Conservation (phyloP, 2,797 vertebrate species). For the Sebastolobus alascanus region DNA sequence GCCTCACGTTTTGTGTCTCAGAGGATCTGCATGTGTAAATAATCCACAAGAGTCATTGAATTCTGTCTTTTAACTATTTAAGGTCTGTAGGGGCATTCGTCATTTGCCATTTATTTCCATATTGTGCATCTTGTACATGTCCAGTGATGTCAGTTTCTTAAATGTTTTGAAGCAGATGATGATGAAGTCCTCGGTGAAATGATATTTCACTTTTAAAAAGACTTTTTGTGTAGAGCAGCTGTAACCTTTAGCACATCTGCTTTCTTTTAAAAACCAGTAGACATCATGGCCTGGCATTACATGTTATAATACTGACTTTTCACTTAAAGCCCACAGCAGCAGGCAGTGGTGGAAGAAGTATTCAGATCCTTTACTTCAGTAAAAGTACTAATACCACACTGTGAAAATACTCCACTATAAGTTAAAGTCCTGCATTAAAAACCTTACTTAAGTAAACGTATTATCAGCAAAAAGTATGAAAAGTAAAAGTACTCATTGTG, state of each 20-base stretch:
- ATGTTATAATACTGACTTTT: slow-evolving; percentile 2
- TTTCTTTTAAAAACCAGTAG: background rate
- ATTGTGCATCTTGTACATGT: background rate
- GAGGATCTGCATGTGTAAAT: slow-evolving; percentile 12
- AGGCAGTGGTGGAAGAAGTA: too few species aligned
- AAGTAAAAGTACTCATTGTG: too few species aligned
- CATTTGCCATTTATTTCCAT: background rate
- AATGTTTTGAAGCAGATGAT: background rate
- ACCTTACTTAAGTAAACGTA: too few species aligned
- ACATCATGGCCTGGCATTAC: background rate
- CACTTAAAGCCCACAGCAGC: background rate
- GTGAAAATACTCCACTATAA: too few species aligned
- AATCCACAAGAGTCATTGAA: slow-evolving; percentile 7
- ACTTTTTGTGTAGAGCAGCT: background rate
- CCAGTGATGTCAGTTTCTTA: background rate
- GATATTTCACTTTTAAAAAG: background rate
- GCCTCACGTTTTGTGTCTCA: slow-evolving; percentile 10
- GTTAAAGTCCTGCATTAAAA: too few species aligned
- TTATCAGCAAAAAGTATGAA: too few species aligned
- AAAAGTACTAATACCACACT: too few species aligned
- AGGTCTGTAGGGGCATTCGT: background rate
- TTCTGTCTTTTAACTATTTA: slow-evolving; percentile 14
- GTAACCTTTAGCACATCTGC: background rate
- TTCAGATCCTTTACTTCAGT: too few species aligned
- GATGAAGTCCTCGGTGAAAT: too few species aligned